These are phyloP conservation scores for Apaloderma vittatum DNA, from an alignment of 2,113 vertebrate species.

Conservation along the genomic window DNA sequence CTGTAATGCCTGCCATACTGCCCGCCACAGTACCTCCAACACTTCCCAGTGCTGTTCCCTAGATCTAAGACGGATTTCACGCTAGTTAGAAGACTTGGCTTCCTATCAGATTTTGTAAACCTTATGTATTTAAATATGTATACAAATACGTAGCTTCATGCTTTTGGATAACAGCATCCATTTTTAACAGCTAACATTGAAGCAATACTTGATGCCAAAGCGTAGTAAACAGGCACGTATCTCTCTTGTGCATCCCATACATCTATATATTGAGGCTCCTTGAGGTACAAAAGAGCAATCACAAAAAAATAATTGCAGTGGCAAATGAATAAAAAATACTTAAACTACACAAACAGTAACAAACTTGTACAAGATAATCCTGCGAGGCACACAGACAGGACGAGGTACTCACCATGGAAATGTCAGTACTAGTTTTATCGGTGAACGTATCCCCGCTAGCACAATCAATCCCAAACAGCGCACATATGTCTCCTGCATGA, in stretches of 20 bases:
- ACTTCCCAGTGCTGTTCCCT: not conserved
- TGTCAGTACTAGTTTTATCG: conserved; percentile 77
- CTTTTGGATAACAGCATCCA: not conserved
- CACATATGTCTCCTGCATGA: conserved; percentile 95
- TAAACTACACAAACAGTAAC: not conserved
- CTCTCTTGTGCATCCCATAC: not conserved
- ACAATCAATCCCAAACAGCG: conserved; percentile 95
- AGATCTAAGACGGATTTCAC: not conserved
- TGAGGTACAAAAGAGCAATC: not conserved
- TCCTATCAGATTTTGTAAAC: not conserved
- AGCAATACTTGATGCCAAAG: not conserved
- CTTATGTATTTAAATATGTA: not conserved
- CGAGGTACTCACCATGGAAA: conserved; percentile 89
- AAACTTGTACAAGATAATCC: not conserved
- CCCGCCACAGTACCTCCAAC: not conserved
- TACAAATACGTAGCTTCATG: not conserved
- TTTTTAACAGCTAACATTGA: not conserved
- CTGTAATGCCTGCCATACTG: fast-evolving
- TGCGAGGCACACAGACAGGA: not conserved
- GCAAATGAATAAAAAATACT: not conserved
- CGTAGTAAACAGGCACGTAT: fast-evolving
- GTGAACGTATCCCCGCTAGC: conserved; percentile 97
- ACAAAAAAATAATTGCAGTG: not conserved
- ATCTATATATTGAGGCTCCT: not conserved
- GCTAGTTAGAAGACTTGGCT: not conserved